Conservation (phyloP, 2,113 vertebrate species). For the Tragelaphus imberbis region DNA sequence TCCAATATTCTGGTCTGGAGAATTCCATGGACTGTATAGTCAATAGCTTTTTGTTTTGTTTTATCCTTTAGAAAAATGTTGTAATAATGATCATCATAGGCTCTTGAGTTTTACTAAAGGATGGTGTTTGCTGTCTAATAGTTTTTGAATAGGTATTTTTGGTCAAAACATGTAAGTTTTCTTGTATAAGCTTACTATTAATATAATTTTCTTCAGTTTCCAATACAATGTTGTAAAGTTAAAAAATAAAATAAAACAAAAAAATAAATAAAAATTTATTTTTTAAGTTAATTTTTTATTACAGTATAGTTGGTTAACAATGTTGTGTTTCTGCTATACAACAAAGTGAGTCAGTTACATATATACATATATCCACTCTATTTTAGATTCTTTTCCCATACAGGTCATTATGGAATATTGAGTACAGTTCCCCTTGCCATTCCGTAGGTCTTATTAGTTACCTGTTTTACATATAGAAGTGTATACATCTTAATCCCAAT, state of each 20-base stretch:
- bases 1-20: neutral
- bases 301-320: neutral
- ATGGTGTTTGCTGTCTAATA: neutral
- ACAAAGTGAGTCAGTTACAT: neutral
- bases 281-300: neutral
- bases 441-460: neutral
- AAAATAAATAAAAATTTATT: neutral
- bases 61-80: neutral
- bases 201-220: neutral
- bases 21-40: neutral
- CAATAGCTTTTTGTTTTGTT: neutral
- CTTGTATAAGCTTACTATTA: neutral
- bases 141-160: neutral
- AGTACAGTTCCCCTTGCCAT: neutral
- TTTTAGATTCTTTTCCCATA: neutral
- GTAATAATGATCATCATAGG: neutral
- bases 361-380: neutral
- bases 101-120: neutral
- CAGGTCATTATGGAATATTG: neutral
- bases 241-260: no score
- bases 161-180: neutral
- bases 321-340: neutral
- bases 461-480: neutral
- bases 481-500: neutral
- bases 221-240: neutral